These are phyloP conservation scores for Bombyx huttoni DNA, from an alignment of 2,888 invertebrate genomes.

Conservation along the genomic window DNA sequence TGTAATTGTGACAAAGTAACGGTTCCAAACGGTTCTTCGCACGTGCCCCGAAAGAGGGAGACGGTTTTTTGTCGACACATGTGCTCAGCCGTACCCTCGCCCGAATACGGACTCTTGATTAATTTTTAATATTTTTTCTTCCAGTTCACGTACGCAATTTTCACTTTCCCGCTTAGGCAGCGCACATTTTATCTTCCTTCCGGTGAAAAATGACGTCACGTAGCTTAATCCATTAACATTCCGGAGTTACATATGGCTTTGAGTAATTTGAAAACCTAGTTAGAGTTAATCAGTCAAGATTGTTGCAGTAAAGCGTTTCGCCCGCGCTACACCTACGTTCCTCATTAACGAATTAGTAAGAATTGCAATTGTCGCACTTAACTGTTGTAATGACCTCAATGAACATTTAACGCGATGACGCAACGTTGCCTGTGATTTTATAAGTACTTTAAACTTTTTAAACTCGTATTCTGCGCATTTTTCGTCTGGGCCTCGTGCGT, in stretches of 20 bases:
- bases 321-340: slow-evolving; percentile 69
- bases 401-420: slow-evolving; percentile 31
- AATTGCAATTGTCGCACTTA: slow-evolving; percentile 59
- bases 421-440: slow-evolving; percentile 11
- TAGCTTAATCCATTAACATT: not conserved
- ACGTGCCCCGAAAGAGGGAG: slow-evolving; percentile 60
- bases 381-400: slow-evolving; percentile 52
- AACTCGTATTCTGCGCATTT: not conserved
- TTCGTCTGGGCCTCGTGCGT: not conserved
- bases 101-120: slow-evolving; percentile 46
- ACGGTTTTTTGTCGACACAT: slow-evolving; percentile 68
- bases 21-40: slow-evolving; percentile 61
- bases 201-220: slow-evolving; percentile 3
- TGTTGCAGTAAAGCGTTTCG: slow-evolving; percentile 53
- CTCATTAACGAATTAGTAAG: slow-evolving; percentile 69
- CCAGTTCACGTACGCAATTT: slow-evolving; percentile 72
- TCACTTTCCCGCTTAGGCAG: slow-evolving; percentile 58
- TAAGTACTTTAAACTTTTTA: not conserved
- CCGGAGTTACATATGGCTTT: not conserved
- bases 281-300: slow-evolving; percentile 45
- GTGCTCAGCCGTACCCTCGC: slow-evolving; percentile 39
- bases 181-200: slow-evolving; percentile 22
- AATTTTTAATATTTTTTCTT: slow-evolving; percentile 72
- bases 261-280: slow-evolving; percentile 20
- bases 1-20: slow-evolving; percentile 72